phyloP scores from a whole-genome alignment of 2,113 vertebrate genomes.

The Pelvicachromis taeniatus region DNA sequence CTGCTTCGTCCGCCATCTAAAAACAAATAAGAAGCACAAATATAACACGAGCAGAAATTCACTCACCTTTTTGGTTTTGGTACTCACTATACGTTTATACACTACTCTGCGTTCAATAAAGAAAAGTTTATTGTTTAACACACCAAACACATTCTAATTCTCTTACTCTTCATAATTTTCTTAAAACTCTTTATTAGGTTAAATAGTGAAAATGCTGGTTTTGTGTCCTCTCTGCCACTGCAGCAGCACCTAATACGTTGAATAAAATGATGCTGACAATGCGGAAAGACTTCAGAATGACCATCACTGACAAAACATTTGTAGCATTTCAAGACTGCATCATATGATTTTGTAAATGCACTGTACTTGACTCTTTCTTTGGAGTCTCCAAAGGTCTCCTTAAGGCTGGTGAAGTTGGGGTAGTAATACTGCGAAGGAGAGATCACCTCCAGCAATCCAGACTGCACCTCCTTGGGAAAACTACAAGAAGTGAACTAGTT shows the following conservation, averaged over 20 bases:
- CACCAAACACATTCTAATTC: background rate
- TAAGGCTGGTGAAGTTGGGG: conserved; percentile 67
- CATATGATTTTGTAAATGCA: conserved; percentile 32
- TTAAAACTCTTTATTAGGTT: background rate
- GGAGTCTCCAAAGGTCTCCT: conserved; percentile 73
- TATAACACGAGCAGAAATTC: background rate
- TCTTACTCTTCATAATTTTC: background rate
- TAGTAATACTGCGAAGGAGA: conserved; percentile 46
- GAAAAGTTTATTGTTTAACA: background rate
- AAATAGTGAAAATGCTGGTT: background rate
- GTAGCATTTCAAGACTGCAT: background rate
- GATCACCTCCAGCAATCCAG: conserved; percentile 46
- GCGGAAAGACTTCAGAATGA: background rate
- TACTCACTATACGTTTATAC: background rate
- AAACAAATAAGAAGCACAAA: background rate
- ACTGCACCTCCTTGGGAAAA: conserved; percentile 35
- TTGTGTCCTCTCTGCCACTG: background rate
- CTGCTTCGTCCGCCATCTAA: conserved; percentile 87
- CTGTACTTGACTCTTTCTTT: conserved; percentile 80
- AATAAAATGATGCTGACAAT: background rate
- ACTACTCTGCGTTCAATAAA: background rate
- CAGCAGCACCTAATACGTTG: background rate
- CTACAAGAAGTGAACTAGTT: background rate
- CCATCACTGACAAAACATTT: background rate
- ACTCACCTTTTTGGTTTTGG: background rate